Conservation (phyloP, 2,888 invertebrate species). For the Nephrotoma guestfalica region DNA sequence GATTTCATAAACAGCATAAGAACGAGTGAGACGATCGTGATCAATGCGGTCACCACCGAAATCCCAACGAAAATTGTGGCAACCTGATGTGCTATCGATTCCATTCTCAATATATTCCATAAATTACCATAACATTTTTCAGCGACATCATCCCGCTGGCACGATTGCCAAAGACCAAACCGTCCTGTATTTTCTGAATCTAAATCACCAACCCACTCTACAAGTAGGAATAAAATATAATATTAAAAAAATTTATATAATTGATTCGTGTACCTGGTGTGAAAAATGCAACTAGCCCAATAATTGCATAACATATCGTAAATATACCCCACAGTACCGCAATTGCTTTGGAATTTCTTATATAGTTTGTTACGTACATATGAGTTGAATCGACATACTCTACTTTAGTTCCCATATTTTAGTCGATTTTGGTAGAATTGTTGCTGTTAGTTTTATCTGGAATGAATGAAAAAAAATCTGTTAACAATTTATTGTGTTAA, state of each 20-base stretch:
- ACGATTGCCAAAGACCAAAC: slow-evolving; percentile 85
- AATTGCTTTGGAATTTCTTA: slow-evolving; percentile 85
- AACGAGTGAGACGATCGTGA: slow-evolving; percentile 78
- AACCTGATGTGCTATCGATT: slow-evolving; percentile 65
- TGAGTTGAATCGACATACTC: slow-evolving; percentile 86
- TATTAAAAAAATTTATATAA: slow-evolving; percentile 4
- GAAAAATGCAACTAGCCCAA: slow-evolving; percentile 86
- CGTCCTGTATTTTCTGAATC: slow-evolving; percentile 78
- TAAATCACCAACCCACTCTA: slow-evolving; percentile 73
- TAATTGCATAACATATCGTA: slow-evolving; percentile 92
- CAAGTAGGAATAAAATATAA: slow-evolving; percentile 7
- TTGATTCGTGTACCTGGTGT: slow-evolving; percentile 45
- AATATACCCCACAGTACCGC: slow-evolving; percentile 97
- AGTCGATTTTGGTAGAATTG: not conserved
- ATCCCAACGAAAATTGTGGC: slow-evolving; percentile 81
- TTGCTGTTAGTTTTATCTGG: not conserved
- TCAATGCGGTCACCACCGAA: slow-evolving; percentile 68
- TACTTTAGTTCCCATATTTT: slow-evolving; percentile 71
- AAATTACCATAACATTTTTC: slow-evolving; percentile 76
- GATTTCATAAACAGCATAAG: slow-evolving; percentile 89
- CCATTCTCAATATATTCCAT: slow-evolving; percentile 67
- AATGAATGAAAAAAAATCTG: not conserved
- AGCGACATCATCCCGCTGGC: slow-evolving; percentile 58
- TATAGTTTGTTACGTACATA: slow-evolving; percentile 80
- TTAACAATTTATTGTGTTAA: not conserved